Base-by-base conservation (phyloP, 2,888 invertebrate species). In the Coelopa pilipes region DNA sequence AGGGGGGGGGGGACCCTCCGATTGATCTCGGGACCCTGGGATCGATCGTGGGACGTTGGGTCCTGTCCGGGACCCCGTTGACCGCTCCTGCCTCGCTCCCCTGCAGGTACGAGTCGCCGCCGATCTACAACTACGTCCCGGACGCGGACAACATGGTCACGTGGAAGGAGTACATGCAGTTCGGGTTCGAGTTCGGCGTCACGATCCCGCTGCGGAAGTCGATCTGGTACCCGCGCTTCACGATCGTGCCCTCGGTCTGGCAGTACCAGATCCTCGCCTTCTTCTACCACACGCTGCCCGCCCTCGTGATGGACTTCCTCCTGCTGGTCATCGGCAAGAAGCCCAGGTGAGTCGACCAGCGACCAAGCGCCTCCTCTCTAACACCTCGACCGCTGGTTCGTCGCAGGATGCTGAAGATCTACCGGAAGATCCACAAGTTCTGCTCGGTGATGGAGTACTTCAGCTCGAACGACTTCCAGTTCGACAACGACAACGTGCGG, bases 91-190 rank as follows among this genome's bases (percentile, higher is more conserved):
- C n/a, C n/a, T n/a, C n/a, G n/a, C n/a, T n/a, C n/a, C 7, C 0
- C 50, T 72, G 13, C 70, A 82, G 84, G 19, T 85, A 85, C 70
- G 85, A 85, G 53, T 75, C 78, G 49, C 82, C 85, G 46, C 84
- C 84, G 59, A 84, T 85, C 63, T 97, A 94, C 89, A 97, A 98
- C 88, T 96, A 93, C 87, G 94, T 96, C 7, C 94, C 97, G 1
- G 94, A 96, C 2, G 89, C 90, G 4, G 92, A 95, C 77, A 96
- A 96, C 83, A 92, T 93, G 19, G 89, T 97, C 70, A 93, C 92
- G 0, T 98, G 97, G 97, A 90, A 89, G 0, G 90, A 94, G 73
- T 94, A 94, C 82, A 89, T 84, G 81, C 76, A 83, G 70, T 81
- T 79, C 67, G 85, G 84, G 46, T 84, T 81, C 13, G 79, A 83